Conservation (phyloP, 2,888 invertebrate species). For the Hypomecis atomaria region DNA sequence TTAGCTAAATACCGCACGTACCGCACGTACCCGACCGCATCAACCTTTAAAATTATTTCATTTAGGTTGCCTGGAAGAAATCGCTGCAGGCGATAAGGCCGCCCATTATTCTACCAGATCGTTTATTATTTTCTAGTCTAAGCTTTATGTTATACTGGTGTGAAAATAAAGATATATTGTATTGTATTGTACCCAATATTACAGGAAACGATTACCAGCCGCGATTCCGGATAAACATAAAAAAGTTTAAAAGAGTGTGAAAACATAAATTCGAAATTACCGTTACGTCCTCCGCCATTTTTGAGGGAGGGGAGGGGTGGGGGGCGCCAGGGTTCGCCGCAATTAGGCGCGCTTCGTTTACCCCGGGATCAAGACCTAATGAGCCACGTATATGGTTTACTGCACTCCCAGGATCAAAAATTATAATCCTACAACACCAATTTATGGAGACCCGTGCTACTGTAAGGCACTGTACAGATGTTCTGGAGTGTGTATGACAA, state of each 20-base stretch:
- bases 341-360: slow-evolving; percentile 79
- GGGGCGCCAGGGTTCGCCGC: slow-evolving; percentile 55
- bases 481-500: neutral
- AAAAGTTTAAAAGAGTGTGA: slow-evolving; percentile 64
- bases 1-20: too few relatives aligned
- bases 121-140: too few relatives aligned
- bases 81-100: too few relatives aligned
- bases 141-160: too few relatives aligned
- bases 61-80: too few relatives aligned
- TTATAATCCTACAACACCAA: slow-evolving; percentile 66
- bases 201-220: slow-evolving; percentile 1
- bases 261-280: slow-evolving; percentile 72
- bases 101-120: too few relatives aligned
- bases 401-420: slow-evolving; percentile 76
- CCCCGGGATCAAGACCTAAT: slow-evolving; percentile 77
- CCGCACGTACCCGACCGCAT: too few relatives aligned
- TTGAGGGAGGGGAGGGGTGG: slow-evolving; percentile 48
- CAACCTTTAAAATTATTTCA: too few relatives aligned
- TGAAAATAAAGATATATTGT: too few relatives aligned
- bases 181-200: neutral
- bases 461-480: neutral
- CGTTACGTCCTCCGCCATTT: slow-evolving; percentile 63
- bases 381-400: slow-evolving; percentile 78
- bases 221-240: slow-evolving; percentile 36
- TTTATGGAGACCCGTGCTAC: slow-evolving; percentile 45